A percentile compares a stretch with the other conserved stretches of the same genome.
phyloP scores from a whole-genome alignment of 2,113 vertebrate genomes.

The Spermophilus dauricus region DNA sequence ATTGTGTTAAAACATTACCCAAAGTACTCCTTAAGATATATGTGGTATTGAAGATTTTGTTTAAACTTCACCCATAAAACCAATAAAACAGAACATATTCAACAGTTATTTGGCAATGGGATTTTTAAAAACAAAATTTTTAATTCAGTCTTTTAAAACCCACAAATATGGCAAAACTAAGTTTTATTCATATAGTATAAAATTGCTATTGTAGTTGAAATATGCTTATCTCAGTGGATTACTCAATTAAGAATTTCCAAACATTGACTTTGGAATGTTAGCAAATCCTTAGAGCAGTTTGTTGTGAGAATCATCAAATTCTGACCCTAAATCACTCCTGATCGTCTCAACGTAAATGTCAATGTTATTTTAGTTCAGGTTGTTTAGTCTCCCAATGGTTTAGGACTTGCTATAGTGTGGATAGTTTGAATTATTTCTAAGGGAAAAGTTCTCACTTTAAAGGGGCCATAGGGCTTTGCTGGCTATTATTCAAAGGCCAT shows the following conservation, averaged over 20 bases:
- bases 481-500: constrained; percentile 24
- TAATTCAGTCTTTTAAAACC: neutral
- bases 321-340: neutral
- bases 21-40: neutral
- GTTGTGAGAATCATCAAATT: neutral
- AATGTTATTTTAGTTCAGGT: constrained; percentile 35
- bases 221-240: neutral
- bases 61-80: constrained; percentile 12
- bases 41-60: constrained; percentile 8
- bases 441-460: constrained; percentile 24
- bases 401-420: neutral
- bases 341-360: neutral
- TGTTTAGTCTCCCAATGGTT: constrained; percentile 43
- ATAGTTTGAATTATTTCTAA: constrained; percentile 43
- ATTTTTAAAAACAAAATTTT: neutral
- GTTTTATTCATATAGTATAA: neutral
- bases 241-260: constrained; percentile 55
- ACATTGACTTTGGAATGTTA: constrained; percentile 29
- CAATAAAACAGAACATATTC: constrained; percentile 26
- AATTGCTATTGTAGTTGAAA: constrained; percentile 9
- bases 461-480: neutral
- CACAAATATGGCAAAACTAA: neutral
- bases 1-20: neutral
- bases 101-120: neutral
- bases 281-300: constrained; percentile 44